Evolutionary conservation across 2,888 invertebrate genomes (phyloP).

Genomic region (Melieria crassipennis): DNA sequence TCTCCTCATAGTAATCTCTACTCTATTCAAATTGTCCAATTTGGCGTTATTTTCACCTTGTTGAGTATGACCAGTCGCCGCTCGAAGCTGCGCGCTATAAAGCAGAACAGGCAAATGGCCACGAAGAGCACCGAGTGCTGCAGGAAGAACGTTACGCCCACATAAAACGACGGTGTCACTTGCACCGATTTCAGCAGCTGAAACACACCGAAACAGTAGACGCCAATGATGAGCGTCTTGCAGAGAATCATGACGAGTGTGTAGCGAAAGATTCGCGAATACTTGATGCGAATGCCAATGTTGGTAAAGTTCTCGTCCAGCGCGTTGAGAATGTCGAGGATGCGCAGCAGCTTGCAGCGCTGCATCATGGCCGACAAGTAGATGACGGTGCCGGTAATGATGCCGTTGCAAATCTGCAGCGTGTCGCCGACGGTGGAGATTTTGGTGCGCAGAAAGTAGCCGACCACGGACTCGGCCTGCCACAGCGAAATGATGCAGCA

Average conservation of each 20-base stretch:
- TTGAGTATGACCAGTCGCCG: constrained; percentile 60
- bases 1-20: no score
- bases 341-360: constrained; percentile 53
- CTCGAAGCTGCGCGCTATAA: constrained; percentile 58
- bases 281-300: constrained; percentile 60
- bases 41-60: constrained; percentile 50
- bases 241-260: constrained; percentile 55
- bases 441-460: constrained; percentile 61
- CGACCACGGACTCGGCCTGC: constrained; percentile 59
- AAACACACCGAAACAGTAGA: constrained; percentile 59
- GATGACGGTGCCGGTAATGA: constrained; percentile 58
- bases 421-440: constrained; percentile 61
- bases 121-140: constrained; percentile 61
- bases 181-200: constrained; percentile 55
- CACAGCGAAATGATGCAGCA: constrained; percentile 52
- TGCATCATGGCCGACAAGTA: constrained; percentile 56
- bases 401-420: constrained; percentile 58
- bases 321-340: constrained; percentile 53
- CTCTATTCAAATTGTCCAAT: no score
- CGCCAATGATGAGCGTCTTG: constrained; percentile 54
- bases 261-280: constrained; percentile 59
- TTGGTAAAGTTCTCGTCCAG: constrained; percentile 57
- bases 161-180: constrained; percentile 56
- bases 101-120: constrained; percentile 60
- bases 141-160: constrained; percentile 60